Percentiles rank a stretch among this genome's conserved stretches.
Conservation (phyloP, 2,888 invertebrate genomes). For the Acrobasis suavella region DNA sequence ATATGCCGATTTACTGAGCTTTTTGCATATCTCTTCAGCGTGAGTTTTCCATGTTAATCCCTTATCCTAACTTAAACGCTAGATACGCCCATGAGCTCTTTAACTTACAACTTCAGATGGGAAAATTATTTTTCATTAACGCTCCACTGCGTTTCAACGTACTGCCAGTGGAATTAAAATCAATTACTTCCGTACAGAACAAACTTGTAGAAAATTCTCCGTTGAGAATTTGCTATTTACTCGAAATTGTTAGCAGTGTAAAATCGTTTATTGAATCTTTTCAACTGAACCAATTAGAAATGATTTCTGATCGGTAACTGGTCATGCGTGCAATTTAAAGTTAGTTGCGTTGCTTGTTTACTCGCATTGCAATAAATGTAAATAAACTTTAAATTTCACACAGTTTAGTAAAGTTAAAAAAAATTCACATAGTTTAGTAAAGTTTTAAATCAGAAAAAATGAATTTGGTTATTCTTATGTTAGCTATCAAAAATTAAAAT, state of each 20-base stretch:
- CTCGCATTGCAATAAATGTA: not conserved
- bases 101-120: constrained; percentile 63
- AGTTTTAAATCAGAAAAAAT: too few species aligned
- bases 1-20: too few species aligned
- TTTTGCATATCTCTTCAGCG: too few species aligned
- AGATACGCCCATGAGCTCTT: constrained; percentile 35
- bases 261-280: constrained; percentile 23
- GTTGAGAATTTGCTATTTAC: constrained; percentile 42
- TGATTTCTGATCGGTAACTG: constrained; percentile 6
- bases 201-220: constrained; percentile 58
- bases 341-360: not conserved
- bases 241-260: constrained; percentile 35
- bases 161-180: constrained; percentile 69
- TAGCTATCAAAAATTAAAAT: too few species aligned
- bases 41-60: too few species aligned
- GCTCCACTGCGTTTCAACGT: constrained; percentile 63
- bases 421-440: too few species aligned
- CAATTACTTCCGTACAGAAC: constrained; percentile 68
- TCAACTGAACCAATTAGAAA: constrained; percentile 19
- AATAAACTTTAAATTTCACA: too few species aligned
- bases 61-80: too few species aligned
- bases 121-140: constrained; percentile 77
- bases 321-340: constrained; percentile 6
- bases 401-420: too few species aligned
- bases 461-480: too few species aligned